Evolutionary conservation across 2,888 invertebrate genomes (phyloP), one percentile per base, ranked within the genome.

Genomic region (Incurvaria masculella): DNA sequence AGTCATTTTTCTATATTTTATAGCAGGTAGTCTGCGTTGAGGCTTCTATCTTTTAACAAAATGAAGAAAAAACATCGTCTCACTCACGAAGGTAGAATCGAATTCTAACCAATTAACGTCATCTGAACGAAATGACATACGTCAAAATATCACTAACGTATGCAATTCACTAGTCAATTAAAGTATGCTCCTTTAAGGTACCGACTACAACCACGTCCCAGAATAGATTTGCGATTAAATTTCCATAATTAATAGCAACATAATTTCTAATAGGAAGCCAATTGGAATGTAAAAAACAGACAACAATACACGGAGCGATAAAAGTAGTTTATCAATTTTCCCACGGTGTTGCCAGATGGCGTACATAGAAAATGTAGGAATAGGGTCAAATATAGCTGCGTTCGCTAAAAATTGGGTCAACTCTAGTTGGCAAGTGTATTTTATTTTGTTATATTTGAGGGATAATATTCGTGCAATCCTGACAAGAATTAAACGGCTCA

Each of bases 1-100:
- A 47, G 80, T 80, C 80, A 80, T 80, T 57, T 66, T 74, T 59
- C 48, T 56, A 49, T 20, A 44, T 56, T 55, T 53, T 54, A 8
- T 3, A 33, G 33, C 3, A n/a, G 33, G 33, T 33, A 33, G 33
- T 33, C 14, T 14, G 3, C 33, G 8, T 11, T 3, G 14, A 33
- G 14, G 14, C 14, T n/a, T 33, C 14, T 33, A 33, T 33, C 14
- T 33, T 33, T 14, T 33, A 8, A 33, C 33, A 33, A 33, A 33
- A 14, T 33, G 33, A 14, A n/a, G n/a, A n/a, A 33, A 33, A 33
- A 33, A 33, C 33, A 33, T 33, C 33, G 14, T 33, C 14, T 6
- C 33, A 33, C 8, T 8, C 33, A 33, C 11, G 33, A 14, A 33
- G 33, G 14, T 8, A 8, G 14, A 33, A 33, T 3, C 8, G 5